phyloP scores from a whole-genome alignment of 2,888 invertebrate species.

The Scaptomyza reducta region DNA sequence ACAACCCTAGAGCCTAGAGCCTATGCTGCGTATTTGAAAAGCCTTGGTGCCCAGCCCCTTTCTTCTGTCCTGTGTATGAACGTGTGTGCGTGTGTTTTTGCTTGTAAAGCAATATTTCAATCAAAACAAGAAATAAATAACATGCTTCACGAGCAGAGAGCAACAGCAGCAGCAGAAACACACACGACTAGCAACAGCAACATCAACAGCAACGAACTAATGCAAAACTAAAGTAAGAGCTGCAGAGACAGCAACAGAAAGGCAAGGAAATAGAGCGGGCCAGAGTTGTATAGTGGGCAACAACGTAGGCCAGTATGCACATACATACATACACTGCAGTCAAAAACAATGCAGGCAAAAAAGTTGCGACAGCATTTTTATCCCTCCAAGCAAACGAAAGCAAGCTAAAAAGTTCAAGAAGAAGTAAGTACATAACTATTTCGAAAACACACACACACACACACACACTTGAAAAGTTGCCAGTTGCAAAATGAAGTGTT shows the following conservation, averaged over 20 bases:
- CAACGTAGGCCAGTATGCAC: slow-evolving; percentile 27
- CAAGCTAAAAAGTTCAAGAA: slow-evolving; percentile 70
- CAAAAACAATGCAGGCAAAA: slow-evolving; percentile 75
- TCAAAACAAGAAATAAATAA: slow-evolving; percentile 80
- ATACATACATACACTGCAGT: slow-evolving; percentile 48
- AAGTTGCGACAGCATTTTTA: slow-evolving; percentile 66
- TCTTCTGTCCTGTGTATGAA: slow-evolving; percentile 10
- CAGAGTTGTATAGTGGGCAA: slow-evolving; percentile 4
- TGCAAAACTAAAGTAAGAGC: slow-evolving; percentile 61
- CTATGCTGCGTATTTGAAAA: slow-evolving; percentile 68
- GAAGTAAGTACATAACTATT: slow-evolving; percentile 74
- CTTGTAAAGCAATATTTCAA: slow-evolving; percentile 81
- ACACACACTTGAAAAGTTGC: slow-evolving; percentile 45
- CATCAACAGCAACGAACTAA: slow-evolving; percentile 48
- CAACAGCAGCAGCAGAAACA: slow-evolving; percentile 19
- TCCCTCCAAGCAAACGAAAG: slow-evolving; percentile 52
- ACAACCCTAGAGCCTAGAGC: slow-evolving; percentile 42
- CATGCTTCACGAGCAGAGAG: slow-evolving; percentile 71
- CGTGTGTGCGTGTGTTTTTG: slow-evolving; percentile 67
- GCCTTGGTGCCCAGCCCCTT: slow-evolving; percentile 29
- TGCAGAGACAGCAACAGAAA: slow-evolving; percentile 37
- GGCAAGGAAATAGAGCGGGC: background rate
- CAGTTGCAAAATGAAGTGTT: slow-evolving; percentile 70
- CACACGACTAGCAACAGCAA: slow-evolving; percentile 31
- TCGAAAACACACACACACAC: slow-evolving; percentile 60